Evolutionary conservation across 2,888 invertebrate species (phyloP).

Genomic region (Campoplex capitator): DNA sequence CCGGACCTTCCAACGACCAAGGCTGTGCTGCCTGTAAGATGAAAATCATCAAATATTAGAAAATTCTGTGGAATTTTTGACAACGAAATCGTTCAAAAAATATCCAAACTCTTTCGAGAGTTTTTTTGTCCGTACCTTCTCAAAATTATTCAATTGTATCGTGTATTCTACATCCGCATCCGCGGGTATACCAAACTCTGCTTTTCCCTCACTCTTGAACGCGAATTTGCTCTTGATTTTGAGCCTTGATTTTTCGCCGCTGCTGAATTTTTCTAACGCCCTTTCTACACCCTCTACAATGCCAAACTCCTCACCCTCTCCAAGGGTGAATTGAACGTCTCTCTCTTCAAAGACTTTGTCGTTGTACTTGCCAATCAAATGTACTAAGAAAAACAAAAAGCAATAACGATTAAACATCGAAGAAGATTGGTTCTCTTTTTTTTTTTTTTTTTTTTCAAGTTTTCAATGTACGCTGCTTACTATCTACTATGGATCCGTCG

Average conservation of each 20-base stretch:
- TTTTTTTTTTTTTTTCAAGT: conserved; percentile 33
- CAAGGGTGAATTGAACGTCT: conserved; percentile 92
- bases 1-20: conserved; percentile 92
- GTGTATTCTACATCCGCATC: conserved; percentile 92
- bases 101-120: not conserved
- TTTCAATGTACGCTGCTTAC: conserved; percentile 85
- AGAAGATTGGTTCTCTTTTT: no score
- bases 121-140: conserved; percentile 86
- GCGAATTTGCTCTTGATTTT: conserved; percentile 92
- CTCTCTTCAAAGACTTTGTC: conserved; percentile 91
- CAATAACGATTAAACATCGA: not conserved
- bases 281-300: conserved; percentile 93
- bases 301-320: conserved; percentile 92
- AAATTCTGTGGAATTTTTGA: not conserved
- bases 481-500: conserved; percentile 93
- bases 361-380: conserved; percentile 89
- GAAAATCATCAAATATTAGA: conserved; percentile 18
- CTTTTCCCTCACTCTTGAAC: conserved; percentile 90
- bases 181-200: conserved; percentile 91
- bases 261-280: conserved; percentile 92
- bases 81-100: not conserved
- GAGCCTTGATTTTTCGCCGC: conserved; percentile 91
- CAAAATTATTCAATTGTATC: conserved; percentile 93
- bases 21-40: conserved; percentile 88
- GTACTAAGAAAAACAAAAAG: conserved; percentile 87